Conservation (phyloP, 2,797 vertebrate genomes). For the Calcarius lapponicus region DNA sequence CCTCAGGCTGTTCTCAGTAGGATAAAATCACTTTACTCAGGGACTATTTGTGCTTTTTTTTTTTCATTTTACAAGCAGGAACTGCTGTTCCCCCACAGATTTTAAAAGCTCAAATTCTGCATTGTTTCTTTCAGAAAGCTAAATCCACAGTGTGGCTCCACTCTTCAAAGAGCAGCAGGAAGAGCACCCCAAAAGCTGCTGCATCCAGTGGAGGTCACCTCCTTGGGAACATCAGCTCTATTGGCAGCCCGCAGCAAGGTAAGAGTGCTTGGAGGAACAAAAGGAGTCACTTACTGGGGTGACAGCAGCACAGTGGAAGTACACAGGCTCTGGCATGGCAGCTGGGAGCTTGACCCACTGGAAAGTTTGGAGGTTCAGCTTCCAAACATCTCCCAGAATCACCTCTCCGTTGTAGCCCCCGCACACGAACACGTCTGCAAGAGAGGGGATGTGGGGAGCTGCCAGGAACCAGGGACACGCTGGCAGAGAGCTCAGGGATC, state of each 20-base stretch:
- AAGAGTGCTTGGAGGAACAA: accelerated
- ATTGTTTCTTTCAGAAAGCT: accelerated
- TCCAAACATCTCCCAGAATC: slow-evolving; percentile 95
- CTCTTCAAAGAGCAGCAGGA: neutral
- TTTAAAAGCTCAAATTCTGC: neutral
- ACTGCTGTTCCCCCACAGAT: accelerated
- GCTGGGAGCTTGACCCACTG: slow-evolving; percentile 95
- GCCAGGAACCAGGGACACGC: accelerated
- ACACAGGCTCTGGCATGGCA: slow-evolving; percentile 94
- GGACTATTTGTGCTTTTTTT: neutral
- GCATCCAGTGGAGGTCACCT: neutral
- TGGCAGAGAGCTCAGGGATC: accelerated
- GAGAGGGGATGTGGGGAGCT: neutral
- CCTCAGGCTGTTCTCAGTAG: neutral
- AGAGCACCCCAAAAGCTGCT: neutral
- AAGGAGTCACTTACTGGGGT: slow-evolving; percentile 86
- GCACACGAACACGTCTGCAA: slow-evolving; percentile 92
- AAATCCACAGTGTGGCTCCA: accelerated
- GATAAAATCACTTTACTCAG: neutral
- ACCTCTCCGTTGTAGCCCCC: slow-evolving; percentile 96
- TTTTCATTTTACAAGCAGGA: neutral
- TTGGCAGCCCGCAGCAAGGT: neutral
- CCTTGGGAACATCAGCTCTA: neutral
- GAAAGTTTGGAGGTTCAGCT: slow-evolving; percentile 91
- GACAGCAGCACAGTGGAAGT: slow-evolving; percentile 98